Base-by-base conservation (phyloP, 2,113 vertebrate genomes). In the Pogonocichla stellata region DNA sequence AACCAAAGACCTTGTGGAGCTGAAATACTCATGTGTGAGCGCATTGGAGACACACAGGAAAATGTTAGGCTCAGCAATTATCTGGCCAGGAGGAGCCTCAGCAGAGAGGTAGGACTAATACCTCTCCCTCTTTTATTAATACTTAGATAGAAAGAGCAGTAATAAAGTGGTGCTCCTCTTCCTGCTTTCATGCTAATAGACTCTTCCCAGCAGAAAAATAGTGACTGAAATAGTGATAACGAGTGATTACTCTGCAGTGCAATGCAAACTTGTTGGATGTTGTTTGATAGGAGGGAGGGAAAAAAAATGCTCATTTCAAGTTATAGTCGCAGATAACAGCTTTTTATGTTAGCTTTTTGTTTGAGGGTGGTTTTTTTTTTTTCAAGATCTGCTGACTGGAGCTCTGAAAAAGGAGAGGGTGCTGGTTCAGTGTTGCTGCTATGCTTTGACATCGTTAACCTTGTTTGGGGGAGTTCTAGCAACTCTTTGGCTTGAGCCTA, bases 371-470 rank as follows among this genome's bases (percentile, higher is more conserved):
- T 40, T 5, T 50, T 50, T 33, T 48, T 48, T 19, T 56, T 50
- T 47, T 9, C 4, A 56, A 43, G 34, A 54, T 31, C 40, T 3
- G 6, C n/a, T 65, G 84, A 54, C 7, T 2, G 3, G 25, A 88
- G 56, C 29, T 15, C 20, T 65, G 69, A 12, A 33, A 36, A 65
- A 65, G 34, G 14, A 64, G 51, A 29, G 36, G 58, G 22, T 85
- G 10, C 19, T 0, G 1, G 23, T 24, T 66, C 12, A 8, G 38
- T 3, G 1, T 29, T 73, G 31, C 60, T 65, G 14, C 62, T 69
- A 3, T 0, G 0, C 47, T 92, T 51, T 58, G 42, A 29, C 50
- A 62, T 62, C 0, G 0, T 56, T 65, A 56, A 79, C 48, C 50
- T 57, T 62, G 22, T 62, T 53, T 61, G 43, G 12, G 34, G 29